Base-by-base conservation (phyloP, 1,140 invertebrate species). In the Drosophila biarmipes region DNA sequence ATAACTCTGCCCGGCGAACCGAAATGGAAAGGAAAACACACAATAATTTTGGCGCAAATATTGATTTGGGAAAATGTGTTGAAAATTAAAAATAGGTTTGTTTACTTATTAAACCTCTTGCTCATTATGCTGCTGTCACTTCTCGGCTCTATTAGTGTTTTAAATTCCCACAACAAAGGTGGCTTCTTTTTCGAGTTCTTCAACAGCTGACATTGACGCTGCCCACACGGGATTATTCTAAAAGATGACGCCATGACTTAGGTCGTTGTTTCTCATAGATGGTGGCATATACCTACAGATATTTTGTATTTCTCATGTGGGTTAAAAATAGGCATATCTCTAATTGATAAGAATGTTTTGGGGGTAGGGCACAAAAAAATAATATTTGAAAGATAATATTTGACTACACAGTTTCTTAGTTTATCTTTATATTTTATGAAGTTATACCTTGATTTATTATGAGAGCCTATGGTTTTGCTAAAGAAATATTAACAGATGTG, bases 1-100 rank as follows among this genome's bases (percentile, higher is more conserved):
- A 84, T 74, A 82, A 84, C 79, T 74, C 27, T 31, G 38, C 15
- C 63, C 66, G 55, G 55, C 54, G 54, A 46, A 64, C 46, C 42
- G 53, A 51, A 85, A 77, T 80, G 54, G 68, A 85, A 85, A 86
- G 78, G 56, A 59, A 86, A 74, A 64, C 66, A 68, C 57, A 43
- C 29, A 66, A 66, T 62, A 62, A 48, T 35, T 19, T 62, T 35
- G 19, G 2, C 8, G 38, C 54, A 43, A 43, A 58, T 58, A 27
- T 66, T 63, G 34, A 14, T 49, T 51, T 67, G 14, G 35, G 27
- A 63, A 49, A 48, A 31, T 29, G 34, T 49, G 27, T 63, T 31
- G 35, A 64, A 64, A 64, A 64, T 40, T 12, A 48, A 21, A 56
- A 35, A 40, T 51, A 10, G 17, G 54, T 42, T 42, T 59, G 59